A percentile compares a stretch with the other conserved stretches of the same genome.
Conservation (phyloP, 2,113 vertebrate species). For the Atractosteus spatula region DNA sequence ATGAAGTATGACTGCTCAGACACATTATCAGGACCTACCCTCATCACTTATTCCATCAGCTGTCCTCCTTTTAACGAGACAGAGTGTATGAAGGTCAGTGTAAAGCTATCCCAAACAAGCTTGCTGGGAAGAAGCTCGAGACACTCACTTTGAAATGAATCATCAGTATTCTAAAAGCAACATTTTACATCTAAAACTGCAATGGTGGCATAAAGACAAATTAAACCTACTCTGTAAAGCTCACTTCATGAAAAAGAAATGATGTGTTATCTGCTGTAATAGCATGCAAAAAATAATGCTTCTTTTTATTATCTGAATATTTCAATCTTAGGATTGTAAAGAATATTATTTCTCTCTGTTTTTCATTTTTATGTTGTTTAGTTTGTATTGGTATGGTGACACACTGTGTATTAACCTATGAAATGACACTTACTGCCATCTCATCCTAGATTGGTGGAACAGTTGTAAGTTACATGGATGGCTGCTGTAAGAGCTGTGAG, state of each 20-base stretch:
- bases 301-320: too few species aligned
- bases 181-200: neutral
- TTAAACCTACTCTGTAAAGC: too few species aligned
- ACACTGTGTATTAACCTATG: too few species aligned
- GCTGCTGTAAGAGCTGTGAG: conserved; percentile 97
- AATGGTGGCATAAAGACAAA: too few species aligned
- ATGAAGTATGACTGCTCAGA: conserved; percentile 80
- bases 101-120: neutral
- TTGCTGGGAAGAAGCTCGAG: neutral
- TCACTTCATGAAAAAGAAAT: too few species aligned
- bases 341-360: too few species aligned
- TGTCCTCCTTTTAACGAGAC: conserved; percentile 95
- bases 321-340: too few species aligned
- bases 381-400: too few species aligned
- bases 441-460: conserved; percentile 82
- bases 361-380: too few species aligned
- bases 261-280: too few species aligned
- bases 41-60: conserved; percentile 84
- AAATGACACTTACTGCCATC: conserved; percentile 10
- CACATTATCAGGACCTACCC: conserved; percentile 77
- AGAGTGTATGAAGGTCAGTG: conserved; percentile 88
- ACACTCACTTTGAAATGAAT: neutral
- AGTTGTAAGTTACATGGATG: conserved; percentile 87
- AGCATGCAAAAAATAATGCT: too few species aligned
- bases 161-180: neutral